Percentiles rank a stretch among this genome's conserved stretches.
phyloP scores from a whole-genome alignment of 2,113 vertebrate species.

The Hippocampus barbouri region DNA sequence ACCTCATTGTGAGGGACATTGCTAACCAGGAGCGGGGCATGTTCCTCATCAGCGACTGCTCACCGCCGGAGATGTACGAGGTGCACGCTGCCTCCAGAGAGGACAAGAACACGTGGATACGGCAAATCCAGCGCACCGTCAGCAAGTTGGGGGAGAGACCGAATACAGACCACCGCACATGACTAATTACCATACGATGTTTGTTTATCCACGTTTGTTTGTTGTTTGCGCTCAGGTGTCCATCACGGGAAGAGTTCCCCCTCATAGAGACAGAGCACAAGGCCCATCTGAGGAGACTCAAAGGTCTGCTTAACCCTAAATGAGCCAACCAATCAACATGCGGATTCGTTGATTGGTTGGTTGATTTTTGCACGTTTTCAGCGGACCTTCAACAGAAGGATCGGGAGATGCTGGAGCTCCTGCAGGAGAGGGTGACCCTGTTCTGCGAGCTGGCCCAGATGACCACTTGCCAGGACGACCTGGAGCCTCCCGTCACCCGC shows the following conservation, averaged over 20 bases:
- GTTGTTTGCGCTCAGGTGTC: slow-evolving; percentile 72
- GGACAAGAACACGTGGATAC: slow-evolving; percentile 83
- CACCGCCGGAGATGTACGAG: slow-evolving; percentile 91
- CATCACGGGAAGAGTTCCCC: slow-evolving; percentile 83
- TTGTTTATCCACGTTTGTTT: neutral
- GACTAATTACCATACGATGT: neutral
- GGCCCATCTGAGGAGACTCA: slow-evolving; percentile 81
- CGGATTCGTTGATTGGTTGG: neutral
- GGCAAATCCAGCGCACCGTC: slow-evolving; percentile 79
- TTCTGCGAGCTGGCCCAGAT: slow-evolving; percentile 82
- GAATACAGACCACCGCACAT: neutral
- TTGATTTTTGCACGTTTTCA: slow-evolving; percentile 35
- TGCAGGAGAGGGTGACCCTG: slow-evolving; percentile 82
- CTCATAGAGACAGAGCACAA: slow-evolving; percentile 87
- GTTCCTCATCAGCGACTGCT: slow-evolving; percentile 82
- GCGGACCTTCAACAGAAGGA: slow-evolving; percentile 86
- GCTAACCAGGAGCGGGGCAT: slow-evolving; percentile 93
- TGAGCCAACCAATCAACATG: neutral
- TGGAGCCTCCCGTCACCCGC: slow-evolving; percentile 62
- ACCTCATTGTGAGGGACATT: slow-evolving; percentile 85
- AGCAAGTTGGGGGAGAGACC: slow-evolving; percentile 65
- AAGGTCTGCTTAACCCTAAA: slow-evolving; percentile 67
- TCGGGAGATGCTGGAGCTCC: slow-evolving; percentile 77
- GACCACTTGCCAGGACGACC: slow-evolving; percentile 70
- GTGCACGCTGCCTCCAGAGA: slow-evolving; percentile 83